Conservation (phyloP, 2,797 vertebrate genomes). For the Sphaeramia orbicularis region DNA sequence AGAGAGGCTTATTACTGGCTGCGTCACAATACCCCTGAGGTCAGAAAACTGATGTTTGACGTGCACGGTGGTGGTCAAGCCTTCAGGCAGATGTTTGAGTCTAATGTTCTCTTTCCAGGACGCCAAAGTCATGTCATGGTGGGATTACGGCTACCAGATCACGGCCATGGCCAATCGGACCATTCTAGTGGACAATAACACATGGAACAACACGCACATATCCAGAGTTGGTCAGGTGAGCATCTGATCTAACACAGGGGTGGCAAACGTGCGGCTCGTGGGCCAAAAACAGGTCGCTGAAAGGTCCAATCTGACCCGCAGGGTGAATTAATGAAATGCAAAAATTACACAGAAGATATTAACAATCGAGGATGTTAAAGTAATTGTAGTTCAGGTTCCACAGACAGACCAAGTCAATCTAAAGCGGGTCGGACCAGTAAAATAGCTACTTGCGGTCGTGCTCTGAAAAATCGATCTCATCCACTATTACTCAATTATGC, state of each 20-base stretch:
- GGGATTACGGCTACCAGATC: conserved; percentile 99
- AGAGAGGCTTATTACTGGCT: conserved; percentile 99
- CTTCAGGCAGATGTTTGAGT: not conserved
- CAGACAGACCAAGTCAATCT: too few relatives aligned
- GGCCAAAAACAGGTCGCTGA: too few relatives aligned
- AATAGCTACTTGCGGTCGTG: too few relatives aligned
- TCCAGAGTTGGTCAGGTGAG: conserved; percentile 97
- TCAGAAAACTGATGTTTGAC: conserved; percentile 67
- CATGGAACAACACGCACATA: conserved; percentile 99
- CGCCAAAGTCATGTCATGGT: conserved; percentile 99
- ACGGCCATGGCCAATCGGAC: conserved; percentile 99
- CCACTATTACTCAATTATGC: too few relatives aligned
- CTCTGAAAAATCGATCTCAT: too few relatives aligned
- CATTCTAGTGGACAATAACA: conserved; percentile 99
- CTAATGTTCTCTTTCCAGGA: conserved; percentile 83
- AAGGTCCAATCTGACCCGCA: too few relatives aligned
- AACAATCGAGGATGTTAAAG: too few relatives aligned
- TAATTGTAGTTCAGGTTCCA: too few relatives aligned
- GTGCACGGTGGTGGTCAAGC: not conserved
- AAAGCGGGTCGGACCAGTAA: too few relatives aligned
- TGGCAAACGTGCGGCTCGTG: too few relatives aligned
- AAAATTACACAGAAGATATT: too few relatives aligned
- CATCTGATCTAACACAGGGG: not conserved
- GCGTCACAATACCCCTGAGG: conserved; percentile 98
- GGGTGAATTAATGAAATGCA: too few relatives aligned